Evolutionary conservation across 2,888 invertebrate species (phyloP).

Genomic region (Neoascia interrupta): DNA sequence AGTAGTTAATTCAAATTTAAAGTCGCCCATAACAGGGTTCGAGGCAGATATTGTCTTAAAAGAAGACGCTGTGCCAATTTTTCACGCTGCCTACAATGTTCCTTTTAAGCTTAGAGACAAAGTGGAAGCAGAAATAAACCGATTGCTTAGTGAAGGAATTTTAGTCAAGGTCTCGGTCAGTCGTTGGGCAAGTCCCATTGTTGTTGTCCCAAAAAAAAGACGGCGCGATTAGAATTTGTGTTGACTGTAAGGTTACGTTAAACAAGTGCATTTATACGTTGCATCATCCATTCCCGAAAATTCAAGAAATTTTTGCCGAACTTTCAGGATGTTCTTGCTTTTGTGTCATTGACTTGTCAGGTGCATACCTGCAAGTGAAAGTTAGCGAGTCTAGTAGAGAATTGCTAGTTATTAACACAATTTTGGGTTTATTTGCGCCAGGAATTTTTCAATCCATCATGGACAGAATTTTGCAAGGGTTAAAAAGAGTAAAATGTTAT

Average conservation of each 20-base stretch:
- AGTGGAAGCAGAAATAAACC: not conserved
- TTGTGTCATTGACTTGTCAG: constrained; percentile 18
- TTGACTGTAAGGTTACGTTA: constrained; percentile 61
- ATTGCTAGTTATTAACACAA: constrained; percentile 4
- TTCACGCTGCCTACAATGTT: not conserved
- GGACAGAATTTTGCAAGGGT: not conserved
- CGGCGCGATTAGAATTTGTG: constrained; percentile 29
- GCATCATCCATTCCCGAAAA: constrained; percentile 28
- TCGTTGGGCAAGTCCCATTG: constrained; percentile 63
- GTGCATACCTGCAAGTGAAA: constrained; percentile 1
- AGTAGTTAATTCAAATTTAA: not conserved
- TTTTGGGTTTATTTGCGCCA: constrained; percentile 8
- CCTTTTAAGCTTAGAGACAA: not conserved
- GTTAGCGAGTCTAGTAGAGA: not conserved
- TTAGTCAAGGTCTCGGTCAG: constrained; percentile 1
- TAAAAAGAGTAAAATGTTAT: constrained; percentile 9
- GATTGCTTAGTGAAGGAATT: not conserved
- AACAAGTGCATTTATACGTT: constrained; percentile 51
- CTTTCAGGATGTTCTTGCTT: constrained; percentile 9
- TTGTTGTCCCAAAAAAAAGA: constrained; percentile 56
- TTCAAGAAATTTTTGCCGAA: constrained; percentile 11
- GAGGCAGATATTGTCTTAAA: not conserved
- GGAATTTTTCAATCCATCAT: constrained; percentile 21
- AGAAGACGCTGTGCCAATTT: not conserved
- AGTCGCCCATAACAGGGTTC: not conserved